phyloP scores from a whole-genome alignment of 2,113 vertebrate species.

The Corythornis madagascariensis region DNA sequence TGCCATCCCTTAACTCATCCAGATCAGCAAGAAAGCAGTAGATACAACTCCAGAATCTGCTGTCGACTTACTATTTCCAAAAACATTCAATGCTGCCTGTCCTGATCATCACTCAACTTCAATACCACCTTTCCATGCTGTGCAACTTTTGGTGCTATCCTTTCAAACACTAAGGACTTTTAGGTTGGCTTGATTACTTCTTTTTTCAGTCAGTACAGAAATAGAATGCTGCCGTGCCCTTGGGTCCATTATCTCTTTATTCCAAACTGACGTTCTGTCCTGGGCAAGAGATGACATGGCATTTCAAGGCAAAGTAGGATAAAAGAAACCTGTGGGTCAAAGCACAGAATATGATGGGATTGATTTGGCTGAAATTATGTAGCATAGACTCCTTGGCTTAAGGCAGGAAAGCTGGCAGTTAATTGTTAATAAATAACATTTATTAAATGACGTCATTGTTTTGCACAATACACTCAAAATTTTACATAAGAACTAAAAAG shows the following conservation, averaged over 20 bases:
- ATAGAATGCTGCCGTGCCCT: background rate
- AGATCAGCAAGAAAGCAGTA: background rate
- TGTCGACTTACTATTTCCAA: background rate
- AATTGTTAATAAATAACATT: background rate
- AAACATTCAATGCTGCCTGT: background rate
- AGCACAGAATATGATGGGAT: background rate
- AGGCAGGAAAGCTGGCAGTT: background rate
- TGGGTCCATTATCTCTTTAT: background rate
- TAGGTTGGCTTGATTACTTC: background rate
- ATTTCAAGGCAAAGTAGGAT: background rate
- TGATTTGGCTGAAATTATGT: background rate
- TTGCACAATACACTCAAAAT: background rate
- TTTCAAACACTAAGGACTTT: background rate
- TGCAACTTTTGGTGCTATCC: background rate
- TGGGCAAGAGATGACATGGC: background rate
- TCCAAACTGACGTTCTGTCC: background rate
- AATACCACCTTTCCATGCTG: background rate
- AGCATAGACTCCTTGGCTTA: background rate
- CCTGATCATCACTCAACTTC: background rate
- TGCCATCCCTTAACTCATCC: background rate
- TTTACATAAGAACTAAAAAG: background rate
- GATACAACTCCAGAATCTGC: background rate
- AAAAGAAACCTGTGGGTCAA: background rate
- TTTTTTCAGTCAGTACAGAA: background rate
- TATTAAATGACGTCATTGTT: background rate